These are phyloP conservation scores for Catostylus mosaicus DNA, from an alignment of 30 jellyfish, hydroid and myxozoan genomes.

Conservation along the genomic window DNA sequence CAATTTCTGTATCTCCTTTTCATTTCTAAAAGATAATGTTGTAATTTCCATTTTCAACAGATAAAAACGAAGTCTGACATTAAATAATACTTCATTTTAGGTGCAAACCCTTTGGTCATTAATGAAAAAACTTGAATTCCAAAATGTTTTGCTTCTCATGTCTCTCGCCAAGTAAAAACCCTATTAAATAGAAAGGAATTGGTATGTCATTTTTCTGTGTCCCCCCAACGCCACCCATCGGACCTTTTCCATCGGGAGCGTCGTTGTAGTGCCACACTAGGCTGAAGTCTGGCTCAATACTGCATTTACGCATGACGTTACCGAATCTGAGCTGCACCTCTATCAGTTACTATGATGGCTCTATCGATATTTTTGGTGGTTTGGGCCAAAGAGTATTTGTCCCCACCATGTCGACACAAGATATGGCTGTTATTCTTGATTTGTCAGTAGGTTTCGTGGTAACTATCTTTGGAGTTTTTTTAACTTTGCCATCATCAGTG, in stretches of 20 bases:
- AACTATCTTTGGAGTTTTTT: constrained; percentile 2
- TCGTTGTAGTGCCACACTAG: constrained; percentile 53
- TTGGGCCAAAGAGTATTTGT: constrained; percentile 14
- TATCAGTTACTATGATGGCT: constrained; percentile 41
- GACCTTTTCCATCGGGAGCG: constrained; percentile 60
- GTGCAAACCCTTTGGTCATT: no score
- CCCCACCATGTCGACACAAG: constrained; percentile 13
- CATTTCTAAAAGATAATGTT: no score
- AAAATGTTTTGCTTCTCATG: no score
- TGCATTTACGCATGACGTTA: constrained; percentile 29
- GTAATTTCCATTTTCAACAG: no score
- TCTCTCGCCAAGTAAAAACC: no score
- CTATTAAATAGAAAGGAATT: no score
- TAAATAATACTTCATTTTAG: no score
- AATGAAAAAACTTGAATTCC: no score
- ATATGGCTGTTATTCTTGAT: background rate
- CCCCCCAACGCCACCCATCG: constrained; percentile 68
- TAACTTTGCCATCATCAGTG: constrained; percentile 2
- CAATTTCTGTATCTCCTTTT: no score
- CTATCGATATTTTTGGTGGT: background rate
- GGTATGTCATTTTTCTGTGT: background rate
- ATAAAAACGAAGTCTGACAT: no score
- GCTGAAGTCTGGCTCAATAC: background rate
- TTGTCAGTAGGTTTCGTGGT: background rate
- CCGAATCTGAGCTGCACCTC: constrained; percentile 41